Conservation (phyloP, 2,797 vertebrate genomes). For the Pristis pectinata region DNA sequence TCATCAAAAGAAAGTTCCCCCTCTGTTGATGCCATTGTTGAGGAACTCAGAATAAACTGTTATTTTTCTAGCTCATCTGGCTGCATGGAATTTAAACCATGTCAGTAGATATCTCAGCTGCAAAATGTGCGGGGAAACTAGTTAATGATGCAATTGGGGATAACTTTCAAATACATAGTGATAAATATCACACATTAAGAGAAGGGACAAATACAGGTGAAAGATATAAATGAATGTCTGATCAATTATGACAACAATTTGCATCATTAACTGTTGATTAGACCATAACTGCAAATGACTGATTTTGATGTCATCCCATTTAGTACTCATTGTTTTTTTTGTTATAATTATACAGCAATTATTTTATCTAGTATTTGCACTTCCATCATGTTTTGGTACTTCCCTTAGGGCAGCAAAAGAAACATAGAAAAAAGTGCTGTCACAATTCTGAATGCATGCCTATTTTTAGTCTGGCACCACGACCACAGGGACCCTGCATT, state of each 20-base stretch:
- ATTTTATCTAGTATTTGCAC: neutral
- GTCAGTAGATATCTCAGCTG: neutral
- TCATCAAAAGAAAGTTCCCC: neutral
- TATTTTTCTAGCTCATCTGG: neutral
- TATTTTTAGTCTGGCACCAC: neutral
- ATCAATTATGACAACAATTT: neutral
- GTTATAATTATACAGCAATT: neutral
- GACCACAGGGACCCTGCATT: neutral
- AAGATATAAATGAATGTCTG: neutral
- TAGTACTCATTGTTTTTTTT: neutral
- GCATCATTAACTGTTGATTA: neutral
- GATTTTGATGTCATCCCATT: neutral
- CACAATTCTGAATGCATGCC: neutral
- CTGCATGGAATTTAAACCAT: too few species aligned
- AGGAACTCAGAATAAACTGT: neutral
- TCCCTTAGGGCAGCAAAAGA: neutral
- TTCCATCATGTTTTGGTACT: neutral
- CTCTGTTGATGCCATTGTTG: neutral
- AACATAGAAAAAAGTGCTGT: neutral
- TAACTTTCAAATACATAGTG: neutral
- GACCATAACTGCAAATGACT: neutral
- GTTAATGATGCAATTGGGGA: neutral
- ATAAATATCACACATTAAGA: neutral
- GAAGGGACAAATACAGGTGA: neutral
- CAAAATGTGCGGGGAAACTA: neutral